A percentile compares a stretch with the other conserved stretches of the same genome.
Conservation (phyloP, 1,140 invertebrate genomes). For the Megalonaias nervosa region DNA sequence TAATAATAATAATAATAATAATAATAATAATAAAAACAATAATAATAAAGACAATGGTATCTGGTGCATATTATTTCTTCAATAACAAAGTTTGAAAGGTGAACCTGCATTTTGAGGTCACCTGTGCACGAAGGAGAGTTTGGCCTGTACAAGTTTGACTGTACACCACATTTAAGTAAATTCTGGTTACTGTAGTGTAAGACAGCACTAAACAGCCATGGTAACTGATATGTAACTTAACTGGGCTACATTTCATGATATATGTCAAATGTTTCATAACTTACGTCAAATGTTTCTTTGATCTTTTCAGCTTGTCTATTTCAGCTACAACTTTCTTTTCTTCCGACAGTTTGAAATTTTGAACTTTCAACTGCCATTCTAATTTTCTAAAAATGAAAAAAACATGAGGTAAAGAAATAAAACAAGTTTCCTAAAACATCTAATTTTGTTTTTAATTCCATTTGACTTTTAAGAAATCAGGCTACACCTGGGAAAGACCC, state of each 20-base stretch:
- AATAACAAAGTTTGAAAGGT: too few species aligned
- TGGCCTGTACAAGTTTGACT: too few species aligned
- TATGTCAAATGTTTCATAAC: conserved; percentile 62
- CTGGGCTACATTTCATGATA: conserved; percentile 5
- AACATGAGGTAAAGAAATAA: not conserved
- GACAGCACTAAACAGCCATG: not conserved
- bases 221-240: not conserved
- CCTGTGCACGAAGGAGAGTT: too few species aligned
- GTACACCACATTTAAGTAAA: too few species aligned
- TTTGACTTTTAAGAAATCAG: not conserved
- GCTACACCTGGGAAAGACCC: not conserved
- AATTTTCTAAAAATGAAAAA: conserved; percentile 48
- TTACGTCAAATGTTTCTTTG: conserved; percentile 67
- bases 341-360: conserved; percentile 66
- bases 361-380: conserved; percentile 61
- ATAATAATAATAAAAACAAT: too few species aligned
- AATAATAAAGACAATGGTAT: too few species aligned
- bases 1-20: too few species aligned
- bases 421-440: not conserved
- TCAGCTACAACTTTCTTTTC: conserved; percentile 70
- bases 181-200: too few species aligned
- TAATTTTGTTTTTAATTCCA: not conserved
- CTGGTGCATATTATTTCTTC: too few species aligned
- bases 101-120: too few species aligned
- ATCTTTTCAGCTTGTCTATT: conserved; percentile 67